Evolutionary conservation across 2,113 vertebrate genomes (phyloP), one percentile per base, ranked within the genome.

Genomic region (Melanotaenia duboulayi): DNA sequence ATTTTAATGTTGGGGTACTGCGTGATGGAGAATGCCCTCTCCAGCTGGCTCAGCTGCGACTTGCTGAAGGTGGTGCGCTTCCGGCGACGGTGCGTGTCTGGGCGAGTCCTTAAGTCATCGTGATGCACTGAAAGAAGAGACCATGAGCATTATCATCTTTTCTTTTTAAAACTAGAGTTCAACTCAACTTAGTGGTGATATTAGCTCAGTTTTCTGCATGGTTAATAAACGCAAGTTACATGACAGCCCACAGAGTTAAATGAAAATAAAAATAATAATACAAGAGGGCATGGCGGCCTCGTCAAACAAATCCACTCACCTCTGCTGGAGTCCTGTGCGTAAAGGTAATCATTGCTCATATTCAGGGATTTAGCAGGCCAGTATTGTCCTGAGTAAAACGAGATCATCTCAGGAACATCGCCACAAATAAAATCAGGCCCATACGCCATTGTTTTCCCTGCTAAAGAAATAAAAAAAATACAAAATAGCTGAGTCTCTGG

Each of bases 41-140:
- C 95, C 90, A 96, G 81, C 75, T 95, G 92, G 28, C 82, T 66
- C 76, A 96, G 92, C 89, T 96, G 95, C 22, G 88, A 90, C 63
- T 92, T 90, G 78, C 91, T 96, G 90, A 96, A 96, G 1, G 92
- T 93, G 13, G 93, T 95, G 63, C 95, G 83, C 72, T 94, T 96
- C 70, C 94, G 75, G 74, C 90, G 89, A 17, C 82, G 82, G 19
- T 69, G 76, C 1, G 52, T 25, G 20, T 76, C 84, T 0, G 54
- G 42, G 54, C 57, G 60, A 25, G 14, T 67, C 0, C 42, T 70
- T n/a, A 56, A 37, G 0, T 37, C 25, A n/a, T 75, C 62, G 2
- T 10, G 56, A 11, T 57, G 19, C 20, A 46, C 87, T 89, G 4
- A 0, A 57, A 19, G 4, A 20, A 39, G 54, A 71, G 0, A 2